phyloP scores from a whole-genome alignment of 2,797 vertebrate genomes.

The Notolabrus celidotus region DNA sequence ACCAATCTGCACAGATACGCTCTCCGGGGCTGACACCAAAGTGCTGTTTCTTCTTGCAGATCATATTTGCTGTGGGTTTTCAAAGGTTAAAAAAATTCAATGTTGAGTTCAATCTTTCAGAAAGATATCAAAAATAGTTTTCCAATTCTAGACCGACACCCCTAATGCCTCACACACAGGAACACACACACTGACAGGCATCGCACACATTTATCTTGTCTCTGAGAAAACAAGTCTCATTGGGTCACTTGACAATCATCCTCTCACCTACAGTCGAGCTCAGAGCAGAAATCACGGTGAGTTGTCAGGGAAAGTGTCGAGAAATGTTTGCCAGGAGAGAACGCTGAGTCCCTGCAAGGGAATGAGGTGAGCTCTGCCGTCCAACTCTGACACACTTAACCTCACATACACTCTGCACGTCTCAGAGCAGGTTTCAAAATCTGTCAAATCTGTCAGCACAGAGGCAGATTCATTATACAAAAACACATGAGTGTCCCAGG shows the following conservation, averaged over 20 bases:
- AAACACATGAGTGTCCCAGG: slow-evolving; percentile 47
- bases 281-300: slow-evolving; percentile 61
- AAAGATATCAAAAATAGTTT: slow-evolving; percentile 33
- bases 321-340: slow-evolving; percentile 62
- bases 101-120: slow-evolving; percentile 29
- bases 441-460: slow-evolving; percentile 52
- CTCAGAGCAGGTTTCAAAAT: slow-evolving; percentile 43
- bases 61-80: slow-evolving; percentile 15
- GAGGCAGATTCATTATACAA: slow-evolving; percentile 62
- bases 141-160: neutral
- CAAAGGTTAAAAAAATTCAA: slow-evolving; percentile 18
- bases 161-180: slow-evolving; percentile 5
- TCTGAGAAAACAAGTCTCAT: slow-evolving; percentile 11
- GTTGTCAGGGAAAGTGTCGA: slow-evolving; percentile 63
- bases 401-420: slow-evolving; percentile 36
- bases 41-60: slow-evolving; percentile 32
- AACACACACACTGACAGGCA: slow-evolving; percentile 31
- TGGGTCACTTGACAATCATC: slow-evolving; percentile 63
- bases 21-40: slow-evolving; percentile 14
- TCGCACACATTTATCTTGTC: slow-evolving; percentile 37
- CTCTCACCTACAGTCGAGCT: slow-evolving; percentile 39
- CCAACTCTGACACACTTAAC: slow-evolving; percentile 62
- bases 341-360: slow-evolving; percentile 44
- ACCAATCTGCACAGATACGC: slow-evolving; percentile 15
- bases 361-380: slow-evolving; percentile 52